Percentiles rank a stretch among this genome's conserved stretches.
These are phyloP conservation scores for Alethe castanea DNA, from an alignment of 2,113 vertebrate genomes.

Conservation along the genomic window DNA sequence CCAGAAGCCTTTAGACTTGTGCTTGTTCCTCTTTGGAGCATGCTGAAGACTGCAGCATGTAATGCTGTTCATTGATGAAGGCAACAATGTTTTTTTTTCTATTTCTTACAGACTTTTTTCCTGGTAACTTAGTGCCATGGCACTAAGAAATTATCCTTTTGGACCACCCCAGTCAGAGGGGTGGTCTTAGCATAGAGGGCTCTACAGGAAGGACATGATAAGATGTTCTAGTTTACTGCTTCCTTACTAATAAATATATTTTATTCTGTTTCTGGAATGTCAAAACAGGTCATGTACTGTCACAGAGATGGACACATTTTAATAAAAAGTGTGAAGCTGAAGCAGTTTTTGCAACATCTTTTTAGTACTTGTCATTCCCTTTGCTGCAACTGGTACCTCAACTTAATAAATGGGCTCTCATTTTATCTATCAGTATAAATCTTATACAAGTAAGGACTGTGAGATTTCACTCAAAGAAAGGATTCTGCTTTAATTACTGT, in stretches of 20 bases:
- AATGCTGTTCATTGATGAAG: neutral
- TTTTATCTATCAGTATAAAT: neutral
- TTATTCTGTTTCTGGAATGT: neutral
- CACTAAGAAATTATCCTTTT: neutral
- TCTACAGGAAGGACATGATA: neutral
- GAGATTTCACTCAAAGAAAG: neutral
- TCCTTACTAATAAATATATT: neutral
- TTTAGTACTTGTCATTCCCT: neutral
- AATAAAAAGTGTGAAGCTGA: neutral
- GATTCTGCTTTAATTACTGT: slow-evolving; percentile 33
- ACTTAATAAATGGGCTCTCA: neutral
- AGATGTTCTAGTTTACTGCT: neutral
- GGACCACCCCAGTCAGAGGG: neutral
- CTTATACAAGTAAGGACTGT: neutral
- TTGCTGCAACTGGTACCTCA: neutral
- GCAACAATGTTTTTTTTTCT: neutral
- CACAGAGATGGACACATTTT: neutral
- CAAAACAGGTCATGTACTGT: neutral
- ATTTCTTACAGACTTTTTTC: neutral
- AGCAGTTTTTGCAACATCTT: neutral
- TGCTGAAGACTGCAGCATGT: neutral
- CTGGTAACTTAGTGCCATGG: neutral
- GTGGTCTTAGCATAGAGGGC: neutral
- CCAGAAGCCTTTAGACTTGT: neutral
- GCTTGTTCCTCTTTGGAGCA: neutral